These are phyloP conservation scores for Acrocephalus arundinaceus DNA, from an alignment of 2,113 vertebrate genomes.

Conservation along the genomic window DNA sequence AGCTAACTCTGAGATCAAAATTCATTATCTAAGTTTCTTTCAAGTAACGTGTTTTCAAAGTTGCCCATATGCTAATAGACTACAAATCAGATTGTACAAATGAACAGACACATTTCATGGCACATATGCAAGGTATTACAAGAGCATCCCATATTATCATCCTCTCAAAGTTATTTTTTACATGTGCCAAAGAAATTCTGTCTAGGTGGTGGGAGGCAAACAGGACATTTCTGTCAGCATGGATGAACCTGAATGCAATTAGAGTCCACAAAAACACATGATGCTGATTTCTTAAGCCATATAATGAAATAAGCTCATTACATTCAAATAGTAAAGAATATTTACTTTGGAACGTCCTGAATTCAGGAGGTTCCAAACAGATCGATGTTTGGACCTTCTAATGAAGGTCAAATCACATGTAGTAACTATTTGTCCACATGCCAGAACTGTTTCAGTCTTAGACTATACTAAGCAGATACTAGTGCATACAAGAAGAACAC, in stretches of 20 bases:
- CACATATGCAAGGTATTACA: background rate
- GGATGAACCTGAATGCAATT: background rate
- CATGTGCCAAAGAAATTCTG: background rate
- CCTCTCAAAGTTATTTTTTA: background rate
- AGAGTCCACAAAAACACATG: background rate
- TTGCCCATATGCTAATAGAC: background rate
- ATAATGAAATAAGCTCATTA: background rate
- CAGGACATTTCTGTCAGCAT: background rate
- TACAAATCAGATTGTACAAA: background rate
- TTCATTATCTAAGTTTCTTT: background rate
- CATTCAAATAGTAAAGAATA: background rate
- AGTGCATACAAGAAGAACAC: background rate
- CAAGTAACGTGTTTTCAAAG: background rate
- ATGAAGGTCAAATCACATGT: background rate
- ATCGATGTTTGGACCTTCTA: background rate
- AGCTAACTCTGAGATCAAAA: background rate
- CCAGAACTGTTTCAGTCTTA: background rate
- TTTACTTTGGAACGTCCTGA: background rate
- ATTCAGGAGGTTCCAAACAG: background rate
- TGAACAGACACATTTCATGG: background rate
- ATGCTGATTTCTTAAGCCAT: background rate
- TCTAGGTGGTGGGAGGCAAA: background rate
- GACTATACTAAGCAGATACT: background rate
- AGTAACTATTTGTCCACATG: background rate
- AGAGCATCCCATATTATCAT: background rate